Percentiles rank a stretch among this genome's conserved stretches.
phyloP scores from a whole-genome alignment of 2,113 vertebrate species.

The Catharus fuscescens region DNA sequence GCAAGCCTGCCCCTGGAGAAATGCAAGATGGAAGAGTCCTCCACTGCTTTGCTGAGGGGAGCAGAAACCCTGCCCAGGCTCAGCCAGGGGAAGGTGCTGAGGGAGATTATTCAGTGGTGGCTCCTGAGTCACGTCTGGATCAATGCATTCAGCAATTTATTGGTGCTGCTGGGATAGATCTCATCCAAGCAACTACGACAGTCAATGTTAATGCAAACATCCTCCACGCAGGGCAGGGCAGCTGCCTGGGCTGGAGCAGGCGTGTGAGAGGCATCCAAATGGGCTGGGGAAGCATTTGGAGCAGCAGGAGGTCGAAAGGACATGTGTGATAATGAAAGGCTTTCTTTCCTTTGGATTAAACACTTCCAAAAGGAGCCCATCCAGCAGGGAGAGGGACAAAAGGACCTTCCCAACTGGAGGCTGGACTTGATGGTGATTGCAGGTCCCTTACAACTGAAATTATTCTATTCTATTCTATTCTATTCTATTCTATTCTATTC shows the following conservation, averaged over 20 bases:
- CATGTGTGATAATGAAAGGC: not conserved
- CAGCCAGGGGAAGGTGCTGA: not conserved
- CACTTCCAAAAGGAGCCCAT: not conserved
- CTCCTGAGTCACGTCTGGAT: conserved; percentile 38
- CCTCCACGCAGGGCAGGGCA: not conserved
- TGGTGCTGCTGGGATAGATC: conserved; percentile 1
- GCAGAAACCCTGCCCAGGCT: not conserved
- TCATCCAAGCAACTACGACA: not conserved
- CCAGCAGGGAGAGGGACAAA: not conserved
- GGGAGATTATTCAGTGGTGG: conserved; percentile 35
- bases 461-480: not conserved
- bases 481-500: not conserved
- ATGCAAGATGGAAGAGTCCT: conserved; percentile 32
- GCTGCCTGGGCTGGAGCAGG: not conserved
- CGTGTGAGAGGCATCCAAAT: not conserved
- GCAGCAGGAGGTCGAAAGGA: not conserved
- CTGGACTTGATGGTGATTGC: not conserved
- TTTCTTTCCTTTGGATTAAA: not conserved
- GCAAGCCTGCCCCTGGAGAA: conserved; percentile 1
- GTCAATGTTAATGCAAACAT: conserved; percentile 22
- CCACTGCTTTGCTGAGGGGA: conserved; percentile 23
- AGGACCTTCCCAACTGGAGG: not conserved
- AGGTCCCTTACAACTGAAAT: not conserved
- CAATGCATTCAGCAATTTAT: conserved; percentile 4
- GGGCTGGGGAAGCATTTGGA: conserved; percentile 18